These are phyloP conservation scores for Chamaea fasciata DNA, from an alignment of 2,113 vertebrate species.

Conservation along the genomic window DNA sequence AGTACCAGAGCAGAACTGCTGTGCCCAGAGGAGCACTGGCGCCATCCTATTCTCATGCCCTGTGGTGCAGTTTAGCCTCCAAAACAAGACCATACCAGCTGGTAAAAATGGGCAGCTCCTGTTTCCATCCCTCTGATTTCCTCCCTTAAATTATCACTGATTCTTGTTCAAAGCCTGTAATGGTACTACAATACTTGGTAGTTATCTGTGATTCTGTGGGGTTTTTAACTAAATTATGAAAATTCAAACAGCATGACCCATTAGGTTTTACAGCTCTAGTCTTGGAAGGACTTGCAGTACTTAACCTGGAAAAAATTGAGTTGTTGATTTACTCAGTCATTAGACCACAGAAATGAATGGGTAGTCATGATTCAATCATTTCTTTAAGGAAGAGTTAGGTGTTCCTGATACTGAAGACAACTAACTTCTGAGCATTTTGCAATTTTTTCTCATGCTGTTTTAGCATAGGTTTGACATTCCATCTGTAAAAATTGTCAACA, in stretches of 20 bases:
- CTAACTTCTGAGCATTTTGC: not conserved
- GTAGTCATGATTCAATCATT: not conserved
- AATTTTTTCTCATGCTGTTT: not conserved
- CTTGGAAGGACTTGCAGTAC: not conserved
- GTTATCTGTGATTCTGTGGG: not conserved
- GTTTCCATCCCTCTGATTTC: not conserved
- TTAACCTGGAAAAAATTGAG: not conserved
- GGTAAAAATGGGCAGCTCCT: not conserved
- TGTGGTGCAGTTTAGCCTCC: not conserved
- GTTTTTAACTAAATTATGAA: not conserved
- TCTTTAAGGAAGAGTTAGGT: not conserved
- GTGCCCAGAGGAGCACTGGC: not conserved
- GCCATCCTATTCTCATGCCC: not conserved
- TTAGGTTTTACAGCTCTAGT: not conserved
- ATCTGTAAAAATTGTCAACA: not conserved
- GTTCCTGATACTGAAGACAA: not conserved
- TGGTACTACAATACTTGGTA: not conserved
- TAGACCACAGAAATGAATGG: not conserved
- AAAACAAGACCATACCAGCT: not conserved
- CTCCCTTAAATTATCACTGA: not conserved
- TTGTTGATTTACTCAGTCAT: not conserved
- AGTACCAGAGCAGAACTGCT: not conserved
- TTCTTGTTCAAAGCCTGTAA: not conserved
- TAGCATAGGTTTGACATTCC: not conserved
- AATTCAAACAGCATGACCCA: not conserved